These are phyloP conservation scores for Anthrax anthrax DNA, from an alignment of 2,888 invertebrate species.

Conservation along the genomic window DNA sequence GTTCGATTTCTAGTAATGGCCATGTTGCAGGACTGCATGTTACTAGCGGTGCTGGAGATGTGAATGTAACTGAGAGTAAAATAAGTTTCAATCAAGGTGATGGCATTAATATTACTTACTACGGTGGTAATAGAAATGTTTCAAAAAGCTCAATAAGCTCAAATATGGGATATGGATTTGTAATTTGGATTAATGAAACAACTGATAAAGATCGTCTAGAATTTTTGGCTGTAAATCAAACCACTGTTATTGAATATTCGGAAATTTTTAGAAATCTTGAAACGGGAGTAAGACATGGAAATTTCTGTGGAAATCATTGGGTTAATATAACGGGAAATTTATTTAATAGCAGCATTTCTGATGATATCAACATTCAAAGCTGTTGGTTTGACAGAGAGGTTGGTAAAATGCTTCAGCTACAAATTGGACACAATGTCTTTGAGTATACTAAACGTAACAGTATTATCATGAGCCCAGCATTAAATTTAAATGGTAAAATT, in stretches of 20 bases:
- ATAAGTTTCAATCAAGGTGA: constrained; percentile 86
- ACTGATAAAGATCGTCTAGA: constrained; percentile 44
- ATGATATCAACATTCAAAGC: constrained; percentile 67
- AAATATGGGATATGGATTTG: constrained; percentile 77
- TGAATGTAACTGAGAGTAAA: constrained; percentile 81
- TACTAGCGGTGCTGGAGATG: constrained; percentile 79
- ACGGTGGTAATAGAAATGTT: constrained; percentile 86
- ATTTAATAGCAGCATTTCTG: constrained; percentile 65
- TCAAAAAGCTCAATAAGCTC: constrained; percentile 73
- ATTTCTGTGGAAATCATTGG: constrained; percentile 73
- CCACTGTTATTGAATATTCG: constrained; percentile 74
- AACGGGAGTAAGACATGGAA: constrained; percentile 80
- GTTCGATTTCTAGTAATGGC: constrained; percentile 71
- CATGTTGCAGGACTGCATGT: constrained; percentile 86
- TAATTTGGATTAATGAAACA: constrained; percentile 83
- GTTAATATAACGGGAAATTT: constrained; percentile 87
- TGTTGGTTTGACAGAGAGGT: constrained; percentile 49
- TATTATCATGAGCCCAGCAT: constrained; percentile 64
- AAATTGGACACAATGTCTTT: constrained; percentile 78
- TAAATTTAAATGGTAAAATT: constrained; percentile 62
- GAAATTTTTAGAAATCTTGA: constrained; percentile 77
- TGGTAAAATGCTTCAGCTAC: constrained; percentile 43
- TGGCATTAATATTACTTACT: constrained; percentile 89
- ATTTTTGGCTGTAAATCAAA: constrained; percentile 68
- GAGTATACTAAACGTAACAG: constrained; percentile 59